Base-by-base conservation (phyloP, 2,797 vertebrate genomes). In the Capromys pilorides region DNA sequence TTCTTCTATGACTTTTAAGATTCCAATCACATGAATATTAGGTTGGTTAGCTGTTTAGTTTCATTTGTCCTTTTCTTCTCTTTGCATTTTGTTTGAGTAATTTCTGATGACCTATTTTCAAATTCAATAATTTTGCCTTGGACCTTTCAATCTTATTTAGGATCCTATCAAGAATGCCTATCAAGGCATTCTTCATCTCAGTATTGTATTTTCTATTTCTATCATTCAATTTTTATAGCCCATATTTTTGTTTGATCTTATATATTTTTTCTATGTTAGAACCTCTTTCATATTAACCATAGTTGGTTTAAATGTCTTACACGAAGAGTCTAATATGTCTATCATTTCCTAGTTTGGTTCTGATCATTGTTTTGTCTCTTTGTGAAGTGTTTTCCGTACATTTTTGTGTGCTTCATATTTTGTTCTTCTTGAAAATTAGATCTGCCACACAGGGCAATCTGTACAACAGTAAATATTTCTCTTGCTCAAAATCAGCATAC, bases 301-400 rank as follows among this genome's bases (percentile, higher is more conserved):
- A 54, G 18, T 33, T 54, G 49, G 49, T 54, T 79, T 79, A 79
- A 79, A 79, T 51, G 33, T 41, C 8, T 54, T 79, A 79, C 16
- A 26, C 31, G 49, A 33, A n/a, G 49, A 39, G 10, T 71, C 36
- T n/a, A 84, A 18, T 28, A 66, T 78, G 24, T 33, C 3, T 36
- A 36, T 71, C 54, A 36, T 28, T 9, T 93, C 41, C 26, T 57
- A 69, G 62, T 66, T 75, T 85, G 11, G 10, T 88, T 75, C 71
- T 91, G 57, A 51, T 59, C 13, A 66, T 59, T 45, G 54, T 66
- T 66, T 80, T 93, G 8, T 88, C 54, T 93, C 88, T 94, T 84
- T 18, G 0, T 93, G 36, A 22, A 24, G 5, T 33, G 18, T 83
- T 87, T 61, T 84, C 39, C 12, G 54, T 83, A 2, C 4, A 54